A percentile compares a stretch with the other conserved stretches of the same genome.
phyloP scores from a whole-genome alignment of 2,113 vertebrate species.

The Xenopus tropicalis region UCB_Xtro_10.0 CM004449.2:88238001-88238500 shows the following conservation, averaged over 20 bases:
- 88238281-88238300: constrained; percentile 19
- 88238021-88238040: background rate
- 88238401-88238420: constrained; percentile 17
- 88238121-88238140: background rate
- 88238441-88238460: constrained; percentile 10
- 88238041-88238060: background rate
- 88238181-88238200: background rate
- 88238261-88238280: constrained; percentile 22
- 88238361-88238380: constrained; percentile 13
- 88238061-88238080: background rate
- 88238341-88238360: constrained; percentile 6
- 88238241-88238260: constrained; percentile 38
- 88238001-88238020: constrained; percentile 13
- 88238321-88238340: constrained; percentile 17
- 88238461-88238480: constrained; percentile 4
- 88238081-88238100: constrained; percentile 12
- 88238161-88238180: background rate
- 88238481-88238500: constrained; percentile 9
- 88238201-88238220: constrained; percentile 15
- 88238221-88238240: constrained; percentile 20
- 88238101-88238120: constrained; percentile 1
- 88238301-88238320: constrained; percentile 34
- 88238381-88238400: background rate
- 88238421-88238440: constrained; percentile 19
- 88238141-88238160: background rate